Conservation (phyloP, 2,797 vertebrate species). For the Natrix natrix region DNA sequence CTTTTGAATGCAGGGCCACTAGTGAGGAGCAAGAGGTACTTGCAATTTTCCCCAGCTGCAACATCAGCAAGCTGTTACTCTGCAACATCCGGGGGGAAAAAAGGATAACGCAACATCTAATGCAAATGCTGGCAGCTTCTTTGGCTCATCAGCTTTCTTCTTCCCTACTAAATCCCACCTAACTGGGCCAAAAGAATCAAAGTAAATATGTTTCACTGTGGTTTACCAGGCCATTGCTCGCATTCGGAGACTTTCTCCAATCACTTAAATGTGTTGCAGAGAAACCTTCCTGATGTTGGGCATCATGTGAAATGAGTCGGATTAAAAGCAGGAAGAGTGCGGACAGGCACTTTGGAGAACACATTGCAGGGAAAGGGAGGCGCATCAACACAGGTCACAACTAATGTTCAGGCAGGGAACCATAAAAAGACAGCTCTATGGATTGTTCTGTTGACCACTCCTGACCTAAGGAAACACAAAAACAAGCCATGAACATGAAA, state of each 20-base stretch:
- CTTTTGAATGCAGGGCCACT: not conserved
- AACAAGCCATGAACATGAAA: not conserved
- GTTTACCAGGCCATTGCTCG: not conserved
- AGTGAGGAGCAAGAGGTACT: slow-evolving; percentile 1
- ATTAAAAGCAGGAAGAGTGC: not conserved
- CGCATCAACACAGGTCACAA: not conserved
- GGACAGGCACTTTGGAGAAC: not conserved
- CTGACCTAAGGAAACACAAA: not conserved
- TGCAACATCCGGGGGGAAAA: slow-evolving; percentile 17
- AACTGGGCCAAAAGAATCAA: not conserved
- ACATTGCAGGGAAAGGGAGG: not conserved
- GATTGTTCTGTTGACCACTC: not conserved
- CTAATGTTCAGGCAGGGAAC: not conserved
- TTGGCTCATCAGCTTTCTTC: not conserved
- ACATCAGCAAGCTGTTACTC: slow-evolving; percentile 20
- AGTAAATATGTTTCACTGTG: not conserved
- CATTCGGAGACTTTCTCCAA: not conserved
- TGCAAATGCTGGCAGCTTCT: slow-evolving; percentile 24
- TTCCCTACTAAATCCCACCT: not conserved
- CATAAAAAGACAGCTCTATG: slow-evolving; percentile 6
- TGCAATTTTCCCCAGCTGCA: slow-evolving; percentile 25
- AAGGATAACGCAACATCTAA: slow-evolving; percentile 26
- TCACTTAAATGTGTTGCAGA: not conserved
- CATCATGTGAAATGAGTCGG: not conserved
- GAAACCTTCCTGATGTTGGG: not conserved